Evolutionary conservation across 2,113 vertebrate species (phyloP), one percentile per base, ranked within the genome.

Genomic region (Pionites leucogaster): DNA sequence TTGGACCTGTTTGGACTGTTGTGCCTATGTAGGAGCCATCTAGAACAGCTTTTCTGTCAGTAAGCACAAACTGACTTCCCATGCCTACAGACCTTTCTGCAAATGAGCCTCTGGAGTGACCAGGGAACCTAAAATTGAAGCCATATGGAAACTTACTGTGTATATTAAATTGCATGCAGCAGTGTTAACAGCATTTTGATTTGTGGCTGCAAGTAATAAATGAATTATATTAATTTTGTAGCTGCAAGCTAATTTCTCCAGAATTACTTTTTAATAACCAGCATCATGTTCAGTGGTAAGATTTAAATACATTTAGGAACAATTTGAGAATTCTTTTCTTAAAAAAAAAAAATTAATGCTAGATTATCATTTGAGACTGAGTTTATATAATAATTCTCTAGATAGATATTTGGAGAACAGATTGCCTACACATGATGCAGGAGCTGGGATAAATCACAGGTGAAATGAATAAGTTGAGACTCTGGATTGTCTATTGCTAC

Each of bases 221-320:
- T 98, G 96, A 98, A 98, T 98, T 98, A 98, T 97, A 98, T 98
- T 98, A 98, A 98, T 98, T 98, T 98, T 97, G 97, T 98, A 97
- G 97, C 97, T 98, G 96, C 97, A 97, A 98, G 97, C 96, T 98
- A 97, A 98, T 98, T 98, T 98, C 97, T 97, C 83, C 93, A 95
- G 97, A 98, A 98, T 98, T 97, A 98, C 97, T 97, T 98, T 98
- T 98, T 98, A 98, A 98, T 98, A 98, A 98, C 97, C 88, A 93
- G 95, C 95, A 97, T 97, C 97, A 93, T 98, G 97, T 98, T 98
- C 87, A n/a, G 93, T 96, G 94, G 77, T 97, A 97, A 98, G 92
- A 98, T 97, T 98, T 98, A 98, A 98, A 97, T 98, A 98, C 94
- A 98, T 97, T 97, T 98, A 97, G 94, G 82, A 96, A 95, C 83